Evolutionary conservation across 2,888 invertebrate genomes (phyloP).

Genomic region (Heliconius ethilla): DNA sequence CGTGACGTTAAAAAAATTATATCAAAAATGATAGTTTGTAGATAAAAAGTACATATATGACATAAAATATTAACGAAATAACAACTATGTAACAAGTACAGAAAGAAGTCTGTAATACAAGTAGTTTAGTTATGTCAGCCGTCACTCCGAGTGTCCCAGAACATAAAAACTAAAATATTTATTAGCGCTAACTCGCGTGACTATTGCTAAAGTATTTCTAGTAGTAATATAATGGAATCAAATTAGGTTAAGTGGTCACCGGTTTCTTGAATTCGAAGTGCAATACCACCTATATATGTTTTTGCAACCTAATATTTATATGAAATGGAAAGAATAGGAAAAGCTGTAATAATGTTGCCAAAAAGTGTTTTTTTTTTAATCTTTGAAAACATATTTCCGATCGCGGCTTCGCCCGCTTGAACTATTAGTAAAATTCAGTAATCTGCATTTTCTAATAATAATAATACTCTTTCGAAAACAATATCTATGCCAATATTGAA

Average conservation of each 20-base stretch:
- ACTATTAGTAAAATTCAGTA: too few relatives aligned
- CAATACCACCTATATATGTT: constrained; percentile 43
- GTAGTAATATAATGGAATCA: constrained; percentile 41
- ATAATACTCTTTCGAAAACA: too few relatives aligned
- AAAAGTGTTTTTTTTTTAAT: neutral
- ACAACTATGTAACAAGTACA: neutral
- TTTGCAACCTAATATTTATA: neutral
- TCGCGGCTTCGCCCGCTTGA: too few relatives aligned
- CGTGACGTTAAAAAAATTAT: too few relatives aligned
- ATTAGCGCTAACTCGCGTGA: constrained; percentile 40
- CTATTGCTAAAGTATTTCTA: constrained; percentile 33
- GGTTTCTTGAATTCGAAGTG: constrained; percentile 43
- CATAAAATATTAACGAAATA: neutral
- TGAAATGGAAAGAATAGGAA: neutral
- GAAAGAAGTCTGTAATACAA: neutral
- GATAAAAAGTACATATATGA: too few relatives aligned
- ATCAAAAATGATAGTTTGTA: too few relatives aligned
- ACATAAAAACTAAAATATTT: constrained; percentile 11
- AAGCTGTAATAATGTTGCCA: neutral
- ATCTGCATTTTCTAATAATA: too few relatives aligned
- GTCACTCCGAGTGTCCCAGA: neutral
- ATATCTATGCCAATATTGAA: too few relatives aligned
- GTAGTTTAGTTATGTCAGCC: neutral
- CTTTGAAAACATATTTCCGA: neutral
- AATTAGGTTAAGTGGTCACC: constrained; percentile 50